phyloP scores from a whole-genome alignment of 2,888 invertebrate species.

The Apodemia hepburni region DNA sequence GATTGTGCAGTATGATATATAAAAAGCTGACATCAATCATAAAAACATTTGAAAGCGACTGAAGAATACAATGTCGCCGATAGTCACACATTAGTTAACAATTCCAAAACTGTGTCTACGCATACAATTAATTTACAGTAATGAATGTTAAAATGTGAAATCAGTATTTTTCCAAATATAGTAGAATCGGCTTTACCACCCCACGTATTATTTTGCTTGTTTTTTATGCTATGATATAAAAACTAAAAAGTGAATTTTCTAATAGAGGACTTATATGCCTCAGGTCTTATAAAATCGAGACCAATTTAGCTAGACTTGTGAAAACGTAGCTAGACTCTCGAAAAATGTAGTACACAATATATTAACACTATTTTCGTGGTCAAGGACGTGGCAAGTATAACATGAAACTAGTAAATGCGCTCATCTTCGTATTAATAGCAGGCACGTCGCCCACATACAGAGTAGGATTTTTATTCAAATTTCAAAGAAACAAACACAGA shows the following conservation, averaged over 20 bases:
- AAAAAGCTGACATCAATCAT: conserved; percentile 54
- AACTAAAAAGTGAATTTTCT: too few relatives aligned
- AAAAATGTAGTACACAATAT: neutral
- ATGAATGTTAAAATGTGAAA: too few relatives aligned
- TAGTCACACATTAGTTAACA: conserved; percentile 33
- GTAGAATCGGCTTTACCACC: too few relatives aligned
- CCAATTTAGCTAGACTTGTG: too few relatives aligned
- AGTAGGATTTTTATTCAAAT: conserved; percentile 3
- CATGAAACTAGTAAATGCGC: conserved; percentile 10
- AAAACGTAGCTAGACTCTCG: too few relatives aligned
- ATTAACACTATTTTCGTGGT: conserved; percentile 7
- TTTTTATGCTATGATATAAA: too few relatives aligned
- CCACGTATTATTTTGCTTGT: too few relatives aligned
- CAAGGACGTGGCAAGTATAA: conserved; percentile 7
- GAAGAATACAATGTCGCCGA: conserved; percentile 55
- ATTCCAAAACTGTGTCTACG: neutral
- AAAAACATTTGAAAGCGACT: conserved; percentile 54
- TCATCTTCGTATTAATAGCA: conserved; percentile 15
- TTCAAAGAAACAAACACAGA: conserved; percentile 3
- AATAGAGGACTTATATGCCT: too few relatives aligned
- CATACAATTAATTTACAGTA: neutral
- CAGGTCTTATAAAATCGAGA: too few relatives aligned
- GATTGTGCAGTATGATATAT: conserved; percentile 22
- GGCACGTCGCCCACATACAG: conserved; percentile 1
- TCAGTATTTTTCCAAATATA: too few relatives aligned